Evolutionary conservation across 2,888 invertebrate species (phyloP), one percentile per base, ranked within the genome.

Genomic region (Tromatobia lineatoria): DNA sequence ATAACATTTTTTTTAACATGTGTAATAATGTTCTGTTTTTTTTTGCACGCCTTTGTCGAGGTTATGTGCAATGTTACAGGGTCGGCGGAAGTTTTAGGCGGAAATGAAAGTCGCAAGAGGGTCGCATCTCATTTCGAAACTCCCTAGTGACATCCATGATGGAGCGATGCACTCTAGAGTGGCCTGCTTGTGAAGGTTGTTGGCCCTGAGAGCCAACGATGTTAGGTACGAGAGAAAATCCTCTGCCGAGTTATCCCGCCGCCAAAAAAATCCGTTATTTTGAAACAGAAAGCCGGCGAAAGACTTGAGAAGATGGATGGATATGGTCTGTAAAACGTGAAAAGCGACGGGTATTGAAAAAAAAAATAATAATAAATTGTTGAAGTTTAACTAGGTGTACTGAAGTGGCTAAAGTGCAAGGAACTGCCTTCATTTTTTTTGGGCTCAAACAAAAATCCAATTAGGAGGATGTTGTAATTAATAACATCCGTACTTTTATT

Each of bases 91-190:
- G 75, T 61, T 59, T 54, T 61, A 23, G 50, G 42, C 42, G 61
- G 47, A 45, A 38, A 54, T 45, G 59, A 75, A 45, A 81, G 50
- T 50, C 54, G 45, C 59, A 66, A 70, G 64, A 50, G 61, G 61
- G 61, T 61, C 20, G 50, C 50, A 50, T 75, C 74, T 75, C 74
- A 75, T 64, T 47, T 64, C 29, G 50, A 75, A 34, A 15, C 34
- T 86, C 82, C 73, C 83, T 29, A 7, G 86, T 79, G 81, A 69
- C 73, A 52, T 38, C 52, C 66, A 82, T 85, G 83, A 86, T 83
- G 83, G 83, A 86, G 74, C 83, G 83, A 77, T 82, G 83, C 73
- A 82, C 75, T 83, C 78, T 83, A 74, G 69, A 74, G 81, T 61
- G 69, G 71, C 50, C 34, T 57, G 52, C 57, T 77, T 54, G 50